phyloP scores from a whole-genome alignment of 2,113 vertebrate species.

The Tragelaphus imberbis region DNA sequence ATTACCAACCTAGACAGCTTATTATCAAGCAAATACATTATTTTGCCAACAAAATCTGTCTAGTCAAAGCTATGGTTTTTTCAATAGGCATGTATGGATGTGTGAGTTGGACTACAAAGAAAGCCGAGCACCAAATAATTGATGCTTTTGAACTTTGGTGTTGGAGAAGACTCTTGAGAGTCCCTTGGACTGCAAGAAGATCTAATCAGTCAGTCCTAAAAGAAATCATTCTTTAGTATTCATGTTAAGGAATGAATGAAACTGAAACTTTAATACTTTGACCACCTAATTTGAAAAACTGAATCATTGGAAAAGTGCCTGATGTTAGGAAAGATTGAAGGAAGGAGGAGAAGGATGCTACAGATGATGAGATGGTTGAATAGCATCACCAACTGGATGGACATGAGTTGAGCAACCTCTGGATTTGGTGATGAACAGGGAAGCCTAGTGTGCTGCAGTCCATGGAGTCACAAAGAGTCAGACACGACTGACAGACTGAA shows the following conservation, averaged over 20 bases:
- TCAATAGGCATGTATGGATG: not conserved
- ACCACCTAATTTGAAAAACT: not conserved
- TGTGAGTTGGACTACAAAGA: not conserved
- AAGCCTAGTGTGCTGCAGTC: not conserved
- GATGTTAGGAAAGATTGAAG: not conserved
- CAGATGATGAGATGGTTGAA: fast-evolving
- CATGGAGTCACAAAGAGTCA: not conserved
- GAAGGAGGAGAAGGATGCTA: not conserved
- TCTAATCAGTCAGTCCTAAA: not conserved
- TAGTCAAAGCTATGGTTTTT: not conserved
- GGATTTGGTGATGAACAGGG: not conserved
- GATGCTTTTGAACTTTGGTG: not conserved
- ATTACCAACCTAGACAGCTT: not conserved
- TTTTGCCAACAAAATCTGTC: not conserved
- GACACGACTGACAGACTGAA: not conserved
- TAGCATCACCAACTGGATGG: not conserved
- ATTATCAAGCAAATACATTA: not conserved
- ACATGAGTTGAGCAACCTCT: not conserved
- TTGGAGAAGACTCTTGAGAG: not conserved
- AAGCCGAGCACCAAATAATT: not conserved
- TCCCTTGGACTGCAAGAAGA: not conserved
- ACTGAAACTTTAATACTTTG: not conserved
- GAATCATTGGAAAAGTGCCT: not conserved
- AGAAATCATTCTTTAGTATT: not conserved
- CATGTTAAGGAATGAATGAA: not conserved